These are phyloP conservation scores for Dreissena rostriformis DNA, from an alignment of 1,140 invertebrate genomes.

Conservation along the genomic window DNA sequence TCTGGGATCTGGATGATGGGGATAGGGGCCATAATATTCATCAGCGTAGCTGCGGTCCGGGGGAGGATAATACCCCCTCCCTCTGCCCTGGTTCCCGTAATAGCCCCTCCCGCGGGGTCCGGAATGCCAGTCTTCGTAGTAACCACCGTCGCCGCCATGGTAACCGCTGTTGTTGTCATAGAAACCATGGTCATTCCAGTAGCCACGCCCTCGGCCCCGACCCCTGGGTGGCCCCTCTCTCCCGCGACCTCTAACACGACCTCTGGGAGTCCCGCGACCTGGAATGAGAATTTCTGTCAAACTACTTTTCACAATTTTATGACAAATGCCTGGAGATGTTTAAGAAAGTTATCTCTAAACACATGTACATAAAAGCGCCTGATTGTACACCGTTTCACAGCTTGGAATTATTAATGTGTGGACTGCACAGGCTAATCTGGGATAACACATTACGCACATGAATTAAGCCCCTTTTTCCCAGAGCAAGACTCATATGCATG, in stretches of 20 bases:
- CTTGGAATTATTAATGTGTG: too few relatives aligned
- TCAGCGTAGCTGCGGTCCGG: background rate
- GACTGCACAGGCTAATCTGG: background rate
- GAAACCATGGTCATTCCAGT: too few relatives aligned
- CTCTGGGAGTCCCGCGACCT: background rate
- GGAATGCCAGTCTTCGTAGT: too few relatives aligned
- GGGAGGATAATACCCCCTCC: background rate
- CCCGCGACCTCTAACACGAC: conserved; percentile 11
- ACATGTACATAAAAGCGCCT: too few relatives aligned
- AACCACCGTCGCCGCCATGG: too few relatives aligned
- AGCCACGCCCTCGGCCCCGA: too few relatives aligned
- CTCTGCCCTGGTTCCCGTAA: background rate
- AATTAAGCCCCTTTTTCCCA: background rate
- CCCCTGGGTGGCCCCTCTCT: too few relatives aligned
- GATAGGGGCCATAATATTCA: background rate
- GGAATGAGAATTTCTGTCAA: background rate
- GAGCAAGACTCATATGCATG: background rate
- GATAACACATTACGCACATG: background rate
- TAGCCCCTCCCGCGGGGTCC: background rate
- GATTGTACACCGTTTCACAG: too few relatives aligned
- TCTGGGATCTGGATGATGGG: background rate
- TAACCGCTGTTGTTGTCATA: too few relatives aligned
- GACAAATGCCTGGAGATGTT: background rate
- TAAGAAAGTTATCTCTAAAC: too few relatives aligned
- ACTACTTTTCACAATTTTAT: background rate